These are phyloP conservation scores for Papilio dardanus DNA, from an alignment of 1,140 invertebrate species.

Conservation along the genomic window DNA sequence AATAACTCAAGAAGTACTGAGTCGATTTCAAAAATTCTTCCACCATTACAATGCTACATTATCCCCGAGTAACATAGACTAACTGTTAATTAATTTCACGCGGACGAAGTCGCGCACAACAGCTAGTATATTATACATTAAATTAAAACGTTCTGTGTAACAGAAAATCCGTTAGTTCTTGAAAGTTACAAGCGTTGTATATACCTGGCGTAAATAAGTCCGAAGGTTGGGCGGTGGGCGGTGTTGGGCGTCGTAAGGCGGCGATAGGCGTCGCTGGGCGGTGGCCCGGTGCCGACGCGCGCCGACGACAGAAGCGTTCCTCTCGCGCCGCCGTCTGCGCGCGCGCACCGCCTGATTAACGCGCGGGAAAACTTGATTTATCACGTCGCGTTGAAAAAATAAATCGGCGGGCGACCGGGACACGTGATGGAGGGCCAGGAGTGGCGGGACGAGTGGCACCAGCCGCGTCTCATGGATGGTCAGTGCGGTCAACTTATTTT, in stretches of 20 bases:
- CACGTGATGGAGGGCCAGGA: conserved; percentile 78
- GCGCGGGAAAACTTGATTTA: conserved; percentile 75
- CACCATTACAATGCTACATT: too few species aligned
- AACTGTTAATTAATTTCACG: too few species aligned
- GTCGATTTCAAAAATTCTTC: too few species aligned
- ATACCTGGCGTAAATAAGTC: conserved; percentile 22
- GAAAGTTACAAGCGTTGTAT: conserved; percentile 4
- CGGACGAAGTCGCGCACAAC: too few species aligned
- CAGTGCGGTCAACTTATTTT: conserved; percentile 49
- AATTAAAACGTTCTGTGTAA: not conserved
- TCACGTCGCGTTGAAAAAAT: conserved; percentile 79
- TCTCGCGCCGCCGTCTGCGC: conserved; percentile 69
- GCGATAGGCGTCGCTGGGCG: conserved; percentile 33
- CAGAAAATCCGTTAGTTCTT: not conserved
- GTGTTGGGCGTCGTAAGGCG: conserved; percentile 61
- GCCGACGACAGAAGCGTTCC: conserved; percentile 75
- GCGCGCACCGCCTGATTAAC: conserved; percentile 68
- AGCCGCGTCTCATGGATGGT: conserved; percentile 74
- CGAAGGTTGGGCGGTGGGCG: conserved; percentile 47
- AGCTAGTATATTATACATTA: too few species aligned
- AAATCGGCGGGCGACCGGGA: conserved; percentile 63
- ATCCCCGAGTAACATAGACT: too few species aligned
- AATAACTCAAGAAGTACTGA: too few species aligned
- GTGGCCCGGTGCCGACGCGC: conserved; percentile 45
- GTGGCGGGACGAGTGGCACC: conserved; percentile 76